Evolutionary conservation across 2,113 vertebrate genomes (phyloP).

Genomic region (Limnothrissa miodon): DNA sequence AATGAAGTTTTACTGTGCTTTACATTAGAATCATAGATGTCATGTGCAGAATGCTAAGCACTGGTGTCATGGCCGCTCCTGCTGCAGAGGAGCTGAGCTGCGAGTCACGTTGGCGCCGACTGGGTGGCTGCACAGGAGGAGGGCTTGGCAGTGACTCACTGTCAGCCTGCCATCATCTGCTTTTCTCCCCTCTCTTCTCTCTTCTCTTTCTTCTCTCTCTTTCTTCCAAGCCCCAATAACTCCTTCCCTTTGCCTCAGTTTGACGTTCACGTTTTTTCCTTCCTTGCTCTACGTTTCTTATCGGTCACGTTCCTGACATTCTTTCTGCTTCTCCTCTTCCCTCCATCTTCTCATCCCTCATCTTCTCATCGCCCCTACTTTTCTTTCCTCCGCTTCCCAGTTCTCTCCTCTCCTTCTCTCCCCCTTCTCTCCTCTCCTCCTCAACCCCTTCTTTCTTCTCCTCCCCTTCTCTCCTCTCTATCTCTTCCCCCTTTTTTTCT

Average conservation of each 20-base stretch:
- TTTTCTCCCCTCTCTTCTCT: not conserved
- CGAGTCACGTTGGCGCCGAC: not conserved
- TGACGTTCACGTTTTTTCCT: too few relatives aligned
- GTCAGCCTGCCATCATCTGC: not conserved
- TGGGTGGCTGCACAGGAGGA: conserved; percentile 5
- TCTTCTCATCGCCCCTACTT: too few relatives aligned
- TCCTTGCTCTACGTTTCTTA: too few relatives aligned
- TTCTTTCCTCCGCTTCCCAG: too few relatives aligned
- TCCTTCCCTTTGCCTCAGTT: too few relatives aligned
- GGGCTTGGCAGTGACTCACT: not conserved
- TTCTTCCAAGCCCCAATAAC: not conserved
- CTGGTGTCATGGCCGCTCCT: not conserved
- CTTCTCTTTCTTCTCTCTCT: not conserved
- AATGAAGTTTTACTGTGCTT: too few relatives aligned
- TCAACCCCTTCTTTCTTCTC: too few relatives aligned
- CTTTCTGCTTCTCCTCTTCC: too few relatives aligned
- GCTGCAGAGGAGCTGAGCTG: not conserved
- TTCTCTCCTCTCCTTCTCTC: too few relatives aligned
- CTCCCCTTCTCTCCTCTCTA: too few relatives aligned
- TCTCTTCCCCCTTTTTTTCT: not conserved
- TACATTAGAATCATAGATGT: not conserved
- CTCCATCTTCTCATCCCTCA: not conserved
- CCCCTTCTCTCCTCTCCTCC: too few relatives aligned
- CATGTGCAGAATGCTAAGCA: not conserved
- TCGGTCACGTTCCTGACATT: too few relatives aligned